Base-by-base conservation (phyloP, 2,113 vertebrate species). In the Hyperoodon ampullatus region DNA sequence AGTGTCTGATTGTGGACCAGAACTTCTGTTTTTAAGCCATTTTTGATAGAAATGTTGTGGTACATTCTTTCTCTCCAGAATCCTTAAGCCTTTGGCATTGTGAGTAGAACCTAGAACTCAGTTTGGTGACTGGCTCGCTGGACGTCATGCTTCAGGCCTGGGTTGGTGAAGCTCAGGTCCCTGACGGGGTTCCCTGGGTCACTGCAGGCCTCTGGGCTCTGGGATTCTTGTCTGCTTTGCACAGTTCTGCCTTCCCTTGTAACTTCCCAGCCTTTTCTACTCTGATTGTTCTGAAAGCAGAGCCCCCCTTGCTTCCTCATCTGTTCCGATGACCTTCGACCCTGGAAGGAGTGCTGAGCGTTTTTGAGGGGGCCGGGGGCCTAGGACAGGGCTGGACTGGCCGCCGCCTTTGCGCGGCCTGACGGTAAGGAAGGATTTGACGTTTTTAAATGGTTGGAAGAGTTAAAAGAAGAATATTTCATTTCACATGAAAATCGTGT, bases 171-270 rank as follows among this genome's bases (percentile, higher is more conserved):
- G 35, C 68, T 2, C 4, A 11, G 72, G 87, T 58, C 61, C 9
- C 60, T 13, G 28, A 5, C 10, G 26, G 13, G 2, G 12, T 2
- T 3, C 21, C 3, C 60, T 19, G 18, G 6, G 16, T 53, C 10
- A 2, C 21, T 14, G n/a, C 53, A 18, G 78, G 42, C 70, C 33
- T 16, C 30, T 3, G 0, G 35, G 26, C 5, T n/a, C 60, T 80
- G 53, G 26, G 61, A 2, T 72, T 65, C 58, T 19, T 11, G 28
- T 39, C 53, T n/a, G 50, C 44, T n/a, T 26, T 50, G 70, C 35
- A 33, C 18, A 10, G 23, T 33, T 24, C 28, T 60, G 30, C 58
- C 58, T 81, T 24, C 50, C 72, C 50, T 30, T 2, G 5, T 61
- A 8, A 18, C 28, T 23, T 44, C 33, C n/a, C 23, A 23, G 68